phyloP scores from a whole-genome alignment of 2,888 invertebrate species.

The Phortica magna region DNA sequence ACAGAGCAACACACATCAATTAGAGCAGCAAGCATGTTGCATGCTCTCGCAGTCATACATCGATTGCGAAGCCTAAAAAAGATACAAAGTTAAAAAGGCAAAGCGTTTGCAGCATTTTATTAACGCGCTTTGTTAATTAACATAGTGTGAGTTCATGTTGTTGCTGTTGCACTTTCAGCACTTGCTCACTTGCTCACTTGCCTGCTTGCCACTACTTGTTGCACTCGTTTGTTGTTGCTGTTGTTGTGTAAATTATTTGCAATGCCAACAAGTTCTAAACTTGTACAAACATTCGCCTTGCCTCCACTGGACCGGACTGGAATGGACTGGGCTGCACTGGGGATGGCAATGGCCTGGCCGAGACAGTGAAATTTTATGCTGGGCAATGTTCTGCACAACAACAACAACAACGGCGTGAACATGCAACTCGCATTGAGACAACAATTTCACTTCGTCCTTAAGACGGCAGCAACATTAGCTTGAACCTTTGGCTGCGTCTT shows the following conservation, averaged over 20 bases:
- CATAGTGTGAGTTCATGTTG: conserved; percentile 40
- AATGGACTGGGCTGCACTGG: too few species aligned
- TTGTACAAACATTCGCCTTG: background rate
- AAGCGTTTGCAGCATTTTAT: conserved; percentile 34
- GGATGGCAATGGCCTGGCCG: too few species aligned
- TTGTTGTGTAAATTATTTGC: conserved; percentile 19
- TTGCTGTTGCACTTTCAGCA: conserved; percentile 32
- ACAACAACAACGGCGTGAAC: conserved; percentile 58
- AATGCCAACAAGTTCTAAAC: background rate
- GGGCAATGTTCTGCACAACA: conserved; percentile 48
- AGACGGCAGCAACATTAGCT: background rate
- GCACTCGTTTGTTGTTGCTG: background rate
- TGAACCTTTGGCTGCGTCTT: background rate
- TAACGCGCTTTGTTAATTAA: conserved; percentile 46
- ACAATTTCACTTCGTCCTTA: background rate
- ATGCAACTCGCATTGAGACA: conserved; percentile 27
- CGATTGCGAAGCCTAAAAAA: background rate
- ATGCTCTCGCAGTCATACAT: too few species aligned
- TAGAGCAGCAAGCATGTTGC: conserved; percentile 20
- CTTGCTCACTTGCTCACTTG: conserved; percentile 18
- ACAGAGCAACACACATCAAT: background rate
- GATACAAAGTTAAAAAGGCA: background rate
- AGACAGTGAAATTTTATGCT: conserved; percentile 67
- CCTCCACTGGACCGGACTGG: too few species aligned
- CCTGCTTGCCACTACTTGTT: conserved; percentile 7